These are phyloP conservation scores for Microtus montanus DNA, from an alignment of 2,113 vertebrate species.

Conservation along the genomic window DNA sequence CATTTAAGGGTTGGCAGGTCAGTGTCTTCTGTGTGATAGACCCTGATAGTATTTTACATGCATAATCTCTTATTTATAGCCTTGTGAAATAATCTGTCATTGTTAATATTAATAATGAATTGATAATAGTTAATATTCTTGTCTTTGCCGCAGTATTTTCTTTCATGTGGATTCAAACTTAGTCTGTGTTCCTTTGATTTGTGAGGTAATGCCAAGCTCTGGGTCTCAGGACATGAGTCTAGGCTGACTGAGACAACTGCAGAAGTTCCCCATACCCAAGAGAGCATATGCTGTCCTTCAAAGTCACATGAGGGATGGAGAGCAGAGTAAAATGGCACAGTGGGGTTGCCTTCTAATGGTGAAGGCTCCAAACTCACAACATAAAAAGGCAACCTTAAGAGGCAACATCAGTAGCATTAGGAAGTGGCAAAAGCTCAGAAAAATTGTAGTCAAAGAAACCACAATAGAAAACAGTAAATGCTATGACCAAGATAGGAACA, in stretches of 20 bases:
- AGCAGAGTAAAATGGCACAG: neutral
- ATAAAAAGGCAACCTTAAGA: neutral
- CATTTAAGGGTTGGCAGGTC: neutral
- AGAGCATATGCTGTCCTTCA: neutral
- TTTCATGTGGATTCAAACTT: neutral
- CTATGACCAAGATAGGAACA: neutral
- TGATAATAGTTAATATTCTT: neutral
- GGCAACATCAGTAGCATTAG: neutral
- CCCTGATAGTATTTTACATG: neutral
- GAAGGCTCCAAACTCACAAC: neutral
- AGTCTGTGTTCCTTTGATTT: neutral
- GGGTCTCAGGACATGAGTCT: neutral
- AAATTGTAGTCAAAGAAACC: neutral
- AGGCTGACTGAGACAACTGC: neutral
- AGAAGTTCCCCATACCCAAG: neutral
- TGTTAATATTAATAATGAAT: neutral
- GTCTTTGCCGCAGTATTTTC: neutral
- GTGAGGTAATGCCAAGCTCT: neutral
- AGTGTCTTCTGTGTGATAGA: neutral
- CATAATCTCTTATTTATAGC: neutral
- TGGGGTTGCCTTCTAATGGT: neutral
- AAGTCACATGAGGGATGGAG: neutral
- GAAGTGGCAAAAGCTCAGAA: neutral
- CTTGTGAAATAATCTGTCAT: neutral
- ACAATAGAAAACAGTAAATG: neutral